Percentiles rank a stretch among this genome's conserved stretches.
Evolutionary conservation across 2,797 vertebrate species (phyloP).

Genomic region (Clamator glandarius): DNA sequence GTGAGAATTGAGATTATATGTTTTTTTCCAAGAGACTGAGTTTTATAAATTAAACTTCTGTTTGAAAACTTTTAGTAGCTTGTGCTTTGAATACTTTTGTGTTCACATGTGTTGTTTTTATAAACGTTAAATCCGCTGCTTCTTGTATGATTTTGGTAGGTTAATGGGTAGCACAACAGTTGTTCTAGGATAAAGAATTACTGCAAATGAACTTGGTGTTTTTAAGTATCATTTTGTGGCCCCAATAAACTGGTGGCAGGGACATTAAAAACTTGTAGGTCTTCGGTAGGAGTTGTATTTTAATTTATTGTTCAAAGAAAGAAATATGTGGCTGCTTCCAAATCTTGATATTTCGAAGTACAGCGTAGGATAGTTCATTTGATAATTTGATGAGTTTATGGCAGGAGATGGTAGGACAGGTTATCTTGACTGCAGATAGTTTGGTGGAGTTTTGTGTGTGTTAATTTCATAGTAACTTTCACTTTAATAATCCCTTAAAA

Average conservation of each 20-base stretch:
- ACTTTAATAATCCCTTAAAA: background rate
- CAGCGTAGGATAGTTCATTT: background rate
- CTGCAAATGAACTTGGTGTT: background rate
- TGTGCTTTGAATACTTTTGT: background rate
- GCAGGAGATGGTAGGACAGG: background rate
- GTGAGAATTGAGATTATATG: background rate
- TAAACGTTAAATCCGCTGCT: background rate
- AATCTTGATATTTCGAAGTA: background rate
- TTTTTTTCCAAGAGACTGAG: background rate
- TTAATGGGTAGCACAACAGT: background rate
- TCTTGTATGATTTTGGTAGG: background rate
- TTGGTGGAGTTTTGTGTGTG: background rate
- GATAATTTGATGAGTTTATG: background rate
- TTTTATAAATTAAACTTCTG: background rate
- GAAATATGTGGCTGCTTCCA: background rate
- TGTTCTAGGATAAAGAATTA: background rate
- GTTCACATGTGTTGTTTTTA: background rate
- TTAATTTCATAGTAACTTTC: background rate
- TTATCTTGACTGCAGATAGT: background rate
- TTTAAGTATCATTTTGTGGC: background rate
- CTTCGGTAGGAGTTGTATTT: background rate
- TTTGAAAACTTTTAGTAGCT: background rate
- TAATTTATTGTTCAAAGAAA: background rate
- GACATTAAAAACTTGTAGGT: background rate
- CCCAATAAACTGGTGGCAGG: background rate